These are phyloP conservation scores for Synergus japonicus DNA, from an alignment of 2,888 invertebrate genomes.

Conservation along the genomic window DNA sequence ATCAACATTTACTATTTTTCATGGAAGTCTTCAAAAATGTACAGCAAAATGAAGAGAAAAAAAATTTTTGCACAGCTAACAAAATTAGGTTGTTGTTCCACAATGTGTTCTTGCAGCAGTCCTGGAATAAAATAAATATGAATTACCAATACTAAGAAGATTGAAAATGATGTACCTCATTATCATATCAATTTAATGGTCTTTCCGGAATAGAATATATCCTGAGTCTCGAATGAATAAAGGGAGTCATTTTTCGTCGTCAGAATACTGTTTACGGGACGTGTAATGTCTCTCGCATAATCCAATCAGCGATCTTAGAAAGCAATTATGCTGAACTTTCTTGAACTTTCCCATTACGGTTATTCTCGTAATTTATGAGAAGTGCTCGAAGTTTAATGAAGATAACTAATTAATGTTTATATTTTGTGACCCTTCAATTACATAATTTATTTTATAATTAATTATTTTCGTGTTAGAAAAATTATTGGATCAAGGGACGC, in stretches of 20 bases:
- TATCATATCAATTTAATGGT: neutral
- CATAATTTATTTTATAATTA: neutral
- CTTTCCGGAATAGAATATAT: neutral
- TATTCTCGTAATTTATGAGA: slow-evolving; percentile 16
- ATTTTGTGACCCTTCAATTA: neutral
- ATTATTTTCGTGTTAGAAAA: neutral
- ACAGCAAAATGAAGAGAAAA: too few relatives aligned
- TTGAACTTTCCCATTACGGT: slow-evolving; percentile 29
- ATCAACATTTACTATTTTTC: too few relatives aligned
- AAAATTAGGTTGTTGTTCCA: too few relatives aligned
- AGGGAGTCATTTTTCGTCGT: slow-evolving; percentile 3
- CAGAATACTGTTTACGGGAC: slow-evolving; percentile 1
- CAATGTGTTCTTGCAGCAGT: neutral
- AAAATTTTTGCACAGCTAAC: too few relatives aligned
- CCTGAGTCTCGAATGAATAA: neutral
- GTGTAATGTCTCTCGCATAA: slow-evolving; percentile 3
- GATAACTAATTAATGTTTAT: slow-evolving; percentile 14
- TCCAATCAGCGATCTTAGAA: slow-evolving; percentile 24
- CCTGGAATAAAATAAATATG: neutral
- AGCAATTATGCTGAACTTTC: slow-evolving; percentile 28
- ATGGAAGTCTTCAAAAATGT: too few relatives aligned
- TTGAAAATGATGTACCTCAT: neutral
- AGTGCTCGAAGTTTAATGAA: slow-evolving; percentile 15
- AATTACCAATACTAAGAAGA: neutral
- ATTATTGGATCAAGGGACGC: neutral